Base-by-base conservation (phyloP, 1,140 invertebrate species). In the Drosophila willistoni region DNA sequence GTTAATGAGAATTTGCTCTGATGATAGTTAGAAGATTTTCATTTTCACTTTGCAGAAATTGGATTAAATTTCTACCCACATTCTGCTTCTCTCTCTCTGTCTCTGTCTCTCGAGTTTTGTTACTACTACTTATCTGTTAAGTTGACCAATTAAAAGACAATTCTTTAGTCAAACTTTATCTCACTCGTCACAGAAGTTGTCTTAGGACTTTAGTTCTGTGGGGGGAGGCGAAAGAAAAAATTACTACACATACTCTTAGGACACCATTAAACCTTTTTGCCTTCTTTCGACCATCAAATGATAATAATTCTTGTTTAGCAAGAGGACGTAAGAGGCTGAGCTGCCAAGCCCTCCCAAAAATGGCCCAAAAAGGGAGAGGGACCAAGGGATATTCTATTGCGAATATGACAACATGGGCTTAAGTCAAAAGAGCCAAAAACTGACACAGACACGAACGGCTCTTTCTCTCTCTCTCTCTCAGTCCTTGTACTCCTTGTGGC, bases 361-460 rank as follows among this genome's bases (percentile, higher is more conserved):
- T 44, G 42, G n/a, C n/a, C n/a, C n/a, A 44, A 44, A n/a, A 29
- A 29, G 29, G 29, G 29, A 29, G 5, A 29, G 44, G 17, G 44
- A 22, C 44, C 19, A 19, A 51, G 19, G 44, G 83, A 87, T 86
- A 73, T 87, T 83, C 74, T 79, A 60, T 71, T 71, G 79, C 78
- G 84, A 77, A 79, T 81, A 78, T 89, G 84, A 89, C 84, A 89
- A 78, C 77, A 64, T 64, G 60, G 74, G 80, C 84, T 89, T 89
- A 89, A 73, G 69, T 65, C 64, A 73, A 72, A 72, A 70, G 73
- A 68, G 76, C 71, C 76, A 78, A 73, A 69, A 64, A 69, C 51
- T 34, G 57, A 57, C 65, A 47, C 19, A 19, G 56, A 41, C 63
- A 62, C 51, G 57, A 62, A 69, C 29, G 29, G 29, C 29, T 29